A percentile compares a stretch with the other conserved stretches of the same genome.
phyloP scores from a whole-genome alignment of 1,140 invertebrate genomes.

The Charaxes varanes region DNA sequence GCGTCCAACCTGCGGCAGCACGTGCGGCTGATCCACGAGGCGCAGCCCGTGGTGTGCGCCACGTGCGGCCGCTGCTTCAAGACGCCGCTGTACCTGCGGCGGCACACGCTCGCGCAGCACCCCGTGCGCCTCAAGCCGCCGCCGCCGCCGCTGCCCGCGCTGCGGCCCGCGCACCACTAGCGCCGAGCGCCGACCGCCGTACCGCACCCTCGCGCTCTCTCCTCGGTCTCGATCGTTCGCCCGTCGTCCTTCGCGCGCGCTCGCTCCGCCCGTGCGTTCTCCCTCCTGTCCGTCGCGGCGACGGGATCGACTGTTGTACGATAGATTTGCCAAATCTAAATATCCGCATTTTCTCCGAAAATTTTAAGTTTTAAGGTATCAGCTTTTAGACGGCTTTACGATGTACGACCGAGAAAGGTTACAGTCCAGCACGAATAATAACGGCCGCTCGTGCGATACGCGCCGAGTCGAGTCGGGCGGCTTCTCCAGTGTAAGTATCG shows the following conservation, averaged over 20 bases:
- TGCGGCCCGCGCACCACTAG: conserved; percentile 37
- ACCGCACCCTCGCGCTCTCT: conserved; percentile 28
- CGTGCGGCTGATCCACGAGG: conserved; percentile 86
- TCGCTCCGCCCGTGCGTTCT: background rate
- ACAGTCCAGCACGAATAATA: background rate
- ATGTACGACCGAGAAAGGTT: background rate
- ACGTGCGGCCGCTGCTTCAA: conserved; percentile 85
- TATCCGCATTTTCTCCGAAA: too few species aligned
- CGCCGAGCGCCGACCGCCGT: too few species aligned
- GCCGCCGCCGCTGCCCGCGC: conserved; percentile 40
- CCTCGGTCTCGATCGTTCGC: background rate
- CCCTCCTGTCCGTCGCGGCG: too few species aligned
- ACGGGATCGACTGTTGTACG: too few species aligned
- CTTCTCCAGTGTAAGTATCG: conserved; percentile 28
- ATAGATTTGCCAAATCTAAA: too few species aligned
- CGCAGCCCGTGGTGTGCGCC: conserved; percentile 82
- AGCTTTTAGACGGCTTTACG: too few species aligned
- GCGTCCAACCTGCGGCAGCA: conserved; percentile 86
- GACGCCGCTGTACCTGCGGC: conserved; percentile 84
- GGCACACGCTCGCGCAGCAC: conserved; percentile 76
- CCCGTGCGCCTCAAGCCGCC: conserved; percentile 47
- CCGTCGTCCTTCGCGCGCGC: conserved; percentile 1
- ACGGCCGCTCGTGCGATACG: background rate
- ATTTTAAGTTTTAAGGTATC: too few species aligned
- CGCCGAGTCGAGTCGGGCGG: conserved; percentile 3